A percentile compares a stretch with the other conserved stretches of the same genome.
phyloP scores from a whole-genome alignment of 1,140 invertebrate genomes.

The Drosophila erecta region DNA sequence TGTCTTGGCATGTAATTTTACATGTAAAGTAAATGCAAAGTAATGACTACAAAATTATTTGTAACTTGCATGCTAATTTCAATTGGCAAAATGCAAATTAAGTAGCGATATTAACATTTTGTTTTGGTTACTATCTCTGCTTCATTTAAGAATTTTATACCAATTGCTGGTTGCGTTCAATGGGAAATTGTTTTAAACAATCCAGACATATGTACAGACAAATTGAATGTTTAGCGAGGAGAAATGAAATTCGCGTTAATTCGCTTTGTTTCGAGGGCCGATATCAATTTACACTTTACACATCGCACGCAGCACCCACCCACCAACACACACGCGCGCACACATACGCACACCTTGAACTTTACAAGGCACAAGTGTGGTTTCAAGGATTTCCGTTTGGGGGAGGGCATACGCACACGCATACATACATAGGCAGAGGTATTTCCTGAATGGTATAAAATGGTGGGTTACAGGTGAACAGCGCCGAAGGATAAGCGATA shows the following conservation, averaged over 20 bases:
- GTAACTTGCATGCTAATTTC: no score
- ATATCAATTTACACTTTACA: constrained; percentile 33
- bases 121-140: no score
- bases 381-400: constrained; percentile 58
- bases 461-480: constrained; percentile 54
- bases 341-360: constrained; percentile 60
- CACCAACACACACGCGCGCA: constrained; percentile 23
- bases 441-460: not conserved
- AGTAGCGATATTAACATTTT: no score
- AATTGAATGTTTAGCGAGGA: not conserved
- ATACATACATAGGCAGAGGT: not conserved
- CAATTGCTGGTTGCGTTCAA: no score
- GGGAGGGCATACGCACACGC: not conserved
- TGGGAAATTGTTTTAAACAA: not conserved
- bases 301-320: constrained; percentile 22
- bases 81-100: no score
- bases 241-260: constrained; percentile 4
- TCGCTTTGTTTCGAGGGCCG: constrained; percentile 20
- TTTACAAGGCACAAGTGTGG: constrained; percentile 54
- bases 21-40: no score
- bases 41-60: no score
- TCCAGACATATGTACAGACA: not conserved
- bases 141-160: no score
- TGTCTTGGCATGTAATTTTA: no score
- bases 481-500: constrained; percentile 14